Conservation (phyloP, 2,797 vertebrate genomes). For the Phataginus tricuspis region DNA sequence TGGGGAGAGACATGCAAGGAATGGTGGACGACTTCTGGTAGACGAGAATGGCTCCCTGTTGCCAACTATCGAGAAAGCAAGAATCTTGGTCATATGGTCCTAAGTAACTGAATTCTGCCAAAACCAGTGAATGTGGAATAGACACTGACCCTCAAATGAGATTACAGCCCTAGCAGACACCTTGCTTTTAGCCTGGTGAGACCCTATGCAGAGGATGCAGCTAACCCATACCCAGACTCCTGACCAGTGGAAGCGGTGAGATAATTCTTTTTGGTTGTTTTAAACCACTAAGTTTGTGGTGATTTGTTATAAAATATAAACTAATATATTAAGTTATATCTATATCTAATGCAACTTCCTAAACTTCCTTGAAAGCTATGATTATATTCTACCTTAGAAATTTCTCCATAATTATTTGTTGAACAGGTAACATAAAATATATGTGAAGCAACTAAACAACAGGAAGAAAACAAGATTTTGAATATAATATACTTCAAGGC, state of each 20-base stretch:
- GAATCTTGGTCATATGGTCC: not conserved
- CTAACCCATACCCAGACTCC: not conserved
- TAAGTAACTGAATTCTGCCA: not conserved
- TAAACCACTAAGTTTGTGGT: not conserved
- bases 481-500: not conserved
- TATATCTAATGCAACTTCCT: not conserved
- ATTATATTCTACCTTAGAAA: not conserved
- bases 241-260: not conserved
- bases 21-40: not conserved
- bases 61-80: not conserved
- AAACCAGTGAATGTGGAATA: not conserved
- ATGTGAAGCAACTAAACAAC: not conserved
- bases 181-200: not conserved
- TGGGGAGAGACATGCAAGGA: not conserved
- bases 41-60: not conserved
- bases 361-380: not conserved
- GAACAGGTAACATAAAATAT: not conserved
- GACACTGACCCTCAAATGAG: not conserved
- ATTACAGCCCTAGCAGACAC: rapidly evolving
- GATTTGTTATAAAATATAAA: not conserved
- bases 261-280: not conserved
- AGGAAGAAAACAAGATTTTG: not conserved
- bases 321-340: not conserved
- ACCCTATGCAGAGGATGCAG: not conserved
- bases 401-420: not conserved